phyloP scores from a whole-genome alignment of 2,113 vertebrate species.

The Gopherus evgoodei region DNA sequence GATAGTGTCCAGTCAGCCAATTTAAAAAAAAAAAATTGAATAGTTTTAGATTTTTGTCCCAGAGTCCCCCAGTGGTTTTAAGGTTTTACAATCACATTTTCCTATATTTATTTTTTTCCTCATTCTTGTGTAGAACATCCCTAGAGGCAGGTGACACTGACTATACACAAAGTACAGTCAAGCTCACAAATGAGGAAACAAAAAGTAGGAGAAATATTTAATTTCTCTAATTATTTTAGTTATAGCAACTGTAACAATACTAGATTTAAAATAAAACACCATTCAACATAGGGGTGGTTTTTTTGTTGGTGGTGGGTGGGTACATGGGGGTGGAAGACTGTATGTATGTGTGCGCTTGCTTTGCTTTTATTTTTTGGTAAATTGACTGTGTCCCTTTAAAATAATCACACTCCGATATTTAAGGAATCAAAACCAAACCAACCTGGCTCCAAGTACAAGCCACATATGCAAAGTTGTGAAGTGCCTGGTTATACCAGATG shows the following conservation, averaged over 20 bases:
- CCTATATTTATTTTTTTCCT: background rate
- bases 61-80: background rate
- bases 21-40: background rate
- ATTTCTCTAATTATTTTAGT: background rate
- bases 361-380: background rate
- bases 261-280: background rate
- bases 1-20: background rate
- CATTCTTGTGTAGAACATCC: background rate
- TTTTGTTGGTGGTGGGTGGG: background rate
- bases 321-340: background rate
- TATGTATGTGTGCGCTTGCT: background rate
- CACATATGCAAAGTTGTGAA: background rate
- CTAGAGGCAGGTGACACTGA: background rate
- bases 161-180: background rate
- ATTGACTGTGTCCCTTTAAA: background rate
- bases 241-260: background rate
- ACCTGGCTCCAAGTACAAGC: background rate
- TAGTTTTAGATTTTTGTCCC: background rate
- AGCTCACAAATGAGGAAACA: background rate
- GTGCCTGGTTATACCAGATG: slow-evolving; percentile 61
- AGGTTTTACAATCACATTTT: background rate
- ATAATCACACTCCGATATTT: background rate
- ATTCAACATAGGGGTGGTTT: background rate
- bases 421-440: background rate
- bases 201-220: background rate